These are phyloP conservation scores for Petrocephalus zakoni DNA, from an alignment of 2,113 vertebrate species.

Conservation along the genomic window DNA sequence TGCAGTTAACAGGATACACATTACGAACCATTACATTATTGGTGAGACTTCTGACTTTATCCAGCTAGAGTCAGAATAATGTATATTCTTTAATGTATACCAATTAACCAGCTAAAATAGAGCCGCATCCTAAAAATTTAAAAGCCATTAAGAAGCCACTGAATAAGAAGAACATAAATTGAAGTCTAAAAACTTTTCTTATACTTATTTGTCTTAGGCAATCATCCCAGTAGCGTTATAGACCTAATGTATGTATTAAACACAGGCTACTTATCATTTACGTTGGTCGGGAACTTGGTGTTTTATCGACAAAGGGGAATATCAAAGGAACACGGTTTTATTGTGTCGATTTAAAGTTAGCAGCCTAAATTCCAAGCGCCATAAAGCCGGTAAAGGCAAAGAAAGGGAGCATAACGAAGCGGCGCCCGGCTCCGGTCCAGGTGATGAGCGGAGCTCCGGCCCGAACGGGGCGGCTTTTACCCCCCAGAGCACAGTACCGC, in stretches of 20 bases:
- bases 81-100: too few relatives aligned
- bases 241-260: background rate
- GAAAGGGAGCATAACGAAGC: constrained; percentile 19
- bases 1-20: background rate
- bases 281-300: background rate
- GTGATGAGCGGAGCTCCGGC: constrained; percentile 24
- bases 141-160: background rate
- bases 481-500: constrained; percentile 9
- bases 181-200: background rate
- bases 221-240: background rate
- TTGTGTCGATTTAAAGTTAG: constrained; percentile 19
- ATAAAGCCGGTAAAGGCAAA: constrained; percentile 25
- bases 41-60: background rate
- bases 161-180: background rate
- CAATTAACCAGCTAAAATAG: background rate
- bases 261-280: background rate
- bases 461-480: constrained; percentile 31
- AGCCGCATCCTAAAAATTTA: background rate
- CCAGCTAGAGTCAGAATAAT: background rate
- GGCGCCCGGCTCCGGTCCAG: constrained; percentile 19
- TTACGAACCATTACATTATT: background rate
- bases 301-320: background rate
- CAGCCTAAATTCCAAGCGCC: constrained; percentile 14
- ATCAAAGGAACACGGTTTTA: background rate
- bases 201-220: background rate